Evolutionary conservation across 2,797 vertebrate genomes (phyloP), one percentile per base, ranked within the genome.

Genomic region (Notamacropus eugenii): DNA sequence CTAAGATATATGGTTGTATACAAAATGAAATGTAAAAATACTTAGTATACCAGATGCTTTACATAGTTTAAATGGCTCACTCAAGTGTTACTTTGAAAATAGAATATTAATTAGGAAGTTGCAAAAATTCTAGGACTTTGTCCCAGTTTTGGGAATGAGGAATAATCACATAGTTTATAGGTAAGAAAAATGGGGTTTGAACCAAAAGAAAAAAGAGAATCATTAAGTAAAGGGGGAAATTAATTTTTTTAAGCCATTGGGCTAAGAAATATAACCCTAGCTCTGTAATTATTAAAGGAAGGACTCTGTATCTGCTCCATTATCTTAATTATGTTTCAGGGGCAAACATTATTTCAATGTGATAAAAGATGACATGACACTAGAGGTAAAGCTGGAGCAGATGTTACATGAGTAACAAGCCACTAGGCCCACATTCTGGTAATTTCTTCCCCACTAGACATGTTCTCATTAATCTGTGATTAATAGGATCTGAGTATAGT

Each of bases 401-500:
- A 98, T 99, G 98, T 98, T 99, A 98, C 98, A 98, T 98, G 98
- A 98, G 98, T 98, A 99, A 98, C 98, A 99, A 98, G 98, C 98
- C 98, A 99, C 98, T 98, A 98, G 98, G 97, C 98, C 98, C 62
- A 95, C 98, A 96, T 98, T 98, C 98, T 99, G 98, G 98, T 98
- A 98, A 99, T 98, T 99, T 99, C 98, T 98, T 96, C 97, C 98
- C 98, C 98, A 98, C 96, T 96, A 98, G 98, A 99, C 98, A 98
- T 98, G 98, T 98, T 98, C 98, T 98, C 99, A 99, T 99, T 99
- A 99, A 99, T 99, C 98, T 98, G 98, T 99, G 98, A 99, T 99
- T 99, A 99, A 98, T 98, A 99, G 98, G 98, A 98, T 98, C 99
- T 98, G 98, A 99, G 98, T 98, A 98, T 98, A 98, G 98, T 98